Evolutionary conservation across 2,797 vertebrate species (phyloP).

Genomic region (Caiman crocodilus): DNA sequence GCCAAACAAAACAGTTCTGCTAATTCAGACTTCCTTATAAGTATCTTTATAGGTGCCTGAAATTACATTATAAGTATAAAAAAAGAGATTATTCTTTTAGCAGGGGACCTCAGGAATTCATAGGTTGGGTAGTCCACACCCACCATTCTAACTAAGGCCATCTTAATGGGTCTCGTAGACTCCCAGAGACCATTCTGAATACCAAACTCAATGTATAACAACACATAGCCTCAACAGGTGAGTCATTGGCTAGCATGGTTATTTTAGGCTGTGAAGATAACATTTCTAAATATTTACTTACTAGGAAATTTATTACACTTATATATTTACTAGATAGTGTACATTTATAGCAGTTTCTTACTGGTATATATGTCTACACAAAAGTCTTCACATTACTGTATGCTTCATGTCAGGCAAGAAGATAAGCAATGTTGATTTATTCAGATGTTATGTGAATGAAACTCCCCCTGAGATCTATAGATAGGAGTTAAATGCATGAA

Average conservation of each 20-base stretch:
- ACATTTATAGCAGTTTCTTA: neutral
- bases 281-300: neutral
- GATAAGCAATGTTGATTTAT: neutral
- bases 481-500: neutral
- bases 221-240: rapidly evolving
- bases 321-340: too few species aligned
- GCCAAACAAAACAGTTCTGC: neutral
- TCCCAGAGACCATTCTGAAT: neutral
- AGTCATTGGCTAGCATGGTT: rapidly evolving
- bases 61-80: constrained; percentile 23
- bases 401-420: neutral
- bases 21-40: constrained; percentile 33
- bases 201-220: rapidly evolving
- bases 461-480: neutral
- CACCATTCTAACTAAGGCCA: neutral
- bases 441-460: neutral
- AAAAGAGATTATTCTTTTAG: rapidly evolving
- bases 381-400: neutral
- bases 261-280: rapidly evolving
- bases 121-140: neutral
- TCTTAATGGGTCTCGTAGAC: neutral
- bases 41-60: neutral
- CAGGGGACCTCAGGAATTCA: neutral
- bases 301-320: too few species aligned
- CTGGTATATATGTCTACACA: neutral